These are phyloP conservation scores for Bambusicola thoracicus DNA, from an alignment of 2,113 vertebrate species.

Conservation along the genomic window DNA sequence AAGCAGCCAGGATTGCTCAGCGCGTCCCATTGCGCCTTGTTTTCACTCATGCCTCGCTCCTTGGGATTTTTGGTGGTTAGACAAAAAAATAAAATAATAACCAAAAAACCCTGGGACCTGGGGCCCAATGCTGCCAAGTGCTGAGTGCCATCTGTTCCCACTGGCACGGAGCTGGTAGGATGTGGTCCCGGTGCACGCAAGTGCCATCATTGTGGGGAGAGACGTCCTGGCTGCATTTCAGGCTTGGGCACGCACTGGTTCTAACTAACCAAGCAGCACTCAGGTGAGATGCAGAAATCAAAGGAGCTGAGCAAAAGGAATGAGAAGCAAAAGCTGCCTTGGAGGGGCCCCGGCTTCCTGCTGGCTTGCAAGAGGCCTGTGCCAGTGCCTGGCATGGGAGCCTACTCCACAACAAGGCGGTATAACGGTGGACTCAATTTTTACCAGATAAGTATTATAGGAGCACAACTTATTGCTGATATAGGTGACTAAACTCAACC, in stretches of 20 bases:
- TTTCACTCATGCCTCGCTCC: not conserved
- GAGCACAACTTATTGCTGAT: not conserved
- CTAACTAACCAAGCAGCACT: not conserved
- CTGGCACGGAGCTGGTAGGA: slow-evolving; percentile 43
- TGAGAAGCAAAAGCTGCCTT: not conserved
- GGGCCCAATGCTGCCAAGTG: slow-evolving; percentile 60
- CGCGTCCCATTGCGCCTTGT: accelerated
- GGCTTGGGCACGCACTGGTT: not conserved
- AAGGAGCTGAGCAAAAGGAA: not conserved
- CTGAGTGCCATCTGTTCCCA: slow-evolving; percentile 69
- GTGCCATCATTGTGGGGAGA: not conserved
- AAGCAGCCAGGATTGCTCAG: accelerated
- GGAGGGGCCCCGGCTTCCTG: not conserved
- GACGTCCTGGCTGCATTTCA: not conserved
- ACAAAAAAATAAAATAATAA: not conserved
- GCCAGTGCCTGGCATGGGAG: not conserved
- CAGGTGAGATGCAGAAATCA: not conserved
- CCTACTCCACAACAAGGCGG: not conserved
- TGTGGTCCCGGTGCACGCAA: not conserved
- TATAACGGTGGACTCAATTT: not conserved
- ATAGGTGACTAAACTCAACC: not conserved
- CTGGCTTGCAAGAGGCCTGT: not conserved
- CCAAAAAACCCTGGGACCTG: not conserved
- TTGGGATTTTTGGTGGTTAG: not conserved
- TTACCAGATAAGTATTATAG: not conserved